Evolutionary conservation across 2,888 invertebrate species (phyloP), one percentile per base, ranked within the genome.

Genomic region (Apamea monoglypha): DNA sequence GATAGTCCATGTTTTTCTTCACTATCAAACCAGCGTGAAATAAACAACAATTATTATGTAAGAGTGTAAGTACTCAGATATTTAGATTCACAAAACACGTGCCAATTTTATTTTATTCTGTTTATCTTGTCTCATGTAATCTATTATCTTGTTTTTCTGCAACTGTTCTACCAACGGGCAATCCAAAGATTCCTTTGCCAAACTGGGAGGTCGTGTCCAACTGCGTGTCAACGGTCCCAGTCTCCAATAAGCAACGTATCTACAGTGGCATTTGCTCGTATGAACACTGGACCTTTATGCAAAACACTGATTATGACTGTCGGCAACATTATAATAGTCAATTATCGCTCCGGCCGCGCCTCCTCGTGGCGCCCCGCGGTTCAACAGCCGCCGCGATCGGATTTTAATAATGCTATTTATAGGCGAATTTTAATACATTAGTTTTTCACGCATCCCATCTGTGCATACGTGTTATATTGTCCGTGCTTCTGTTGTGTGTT

Each of bases 381-480:
- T 95, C 94, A 95, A 94, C 91, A 94, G 87, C 93, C 94, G 83
- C 89, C 87, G 80, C 90, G 91, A 94, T 92, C 91, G 90, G 91
- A 91, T 92, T 93, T 92, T 93, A 94, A 94, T 93, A 93, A 90
- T 86, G 91, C 93, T 94, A 94, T 94, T 94, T 93, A 93, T 93
- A 94, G 91, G 89, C 87, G 89, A 94, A 92, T 92, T 92, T 91
- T 91, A 91, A 92, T 91, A 91, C 89, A 89, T 90, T 88, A 90
- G 87, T 89, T 90, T 90, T 92, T 91, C 89, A 92, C 91, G 90
- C 90, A 85, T 86, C 81, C 76, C 80, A 80, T 81, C 81, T 83
- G 83, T 89, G 53, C 32, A 47, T 81, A 90, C 89, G 81, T 87
- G 72, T 81, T 81, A 79, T 85, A 81, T 84, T 80, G 56, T 82